Evolutionary conservation across 2,888 invertebrate species (phyloP), one percentile per base, ranked within the genome.

Genomic region (Melinopterus prodromus): DNA sequence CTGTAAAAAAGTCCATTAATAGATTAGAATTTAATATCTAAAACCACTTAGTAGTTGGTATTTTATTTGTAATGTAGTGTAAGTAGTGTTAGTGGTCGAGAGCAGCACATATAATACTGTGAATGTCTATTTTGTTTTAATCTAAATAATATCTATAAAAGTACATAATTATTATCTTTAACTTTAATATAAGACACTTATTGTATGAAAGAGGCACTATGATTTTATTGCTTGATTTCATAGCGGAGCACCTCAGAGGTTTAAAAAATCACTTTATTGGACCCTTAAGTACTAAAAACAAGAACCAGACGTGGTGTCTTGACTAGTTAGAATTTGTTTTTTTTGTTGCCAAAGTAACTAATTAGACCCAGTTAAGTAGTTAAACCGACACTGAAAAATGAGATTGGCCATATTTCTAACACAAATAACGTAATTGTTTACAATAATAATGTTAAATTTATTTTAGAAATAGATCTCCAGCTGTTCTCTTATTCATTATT

Each of bases 31-130:
- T 77, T 77, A 77, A 77, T 77, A 77, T 70, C 71, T 76, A 77
- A 15, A 36, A 26, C 36, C 36, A 15, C 71, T 71, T 71, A 26
- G 37, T n/a, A 74, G 35, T 74, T 74, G 36, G 74, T 15, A n/a
- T n/a, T 12, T 36, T 36, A 74, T n/a, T 74, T 16, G 37, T 26
- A 36, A 36, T 26, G 37, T 35, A 36, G 35, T 80, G 80, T 81
- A 83, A 83, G 82, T 83, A 82, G 77, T 82, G 82, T 83, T 82
- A 82, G 82, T 82, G 76, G 79, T 77, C 80, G 15, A 69, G 15
- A 16, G 69, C 35, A 38, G 53, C 26, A 69, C 26, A 77, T 77
- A 69, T 77, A 77, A 77, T 77, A 77, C 77, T 77, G 71, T 78
- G 72, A 36, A 37, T 78, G 78, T 78, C 71, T 71, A 71, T 74